These are phyloP conservation scores for Beaufortia kweichowensis DNA, from an alignment of 2,113 vertebrate genomes.

Conservation along the genomic window DNA sequence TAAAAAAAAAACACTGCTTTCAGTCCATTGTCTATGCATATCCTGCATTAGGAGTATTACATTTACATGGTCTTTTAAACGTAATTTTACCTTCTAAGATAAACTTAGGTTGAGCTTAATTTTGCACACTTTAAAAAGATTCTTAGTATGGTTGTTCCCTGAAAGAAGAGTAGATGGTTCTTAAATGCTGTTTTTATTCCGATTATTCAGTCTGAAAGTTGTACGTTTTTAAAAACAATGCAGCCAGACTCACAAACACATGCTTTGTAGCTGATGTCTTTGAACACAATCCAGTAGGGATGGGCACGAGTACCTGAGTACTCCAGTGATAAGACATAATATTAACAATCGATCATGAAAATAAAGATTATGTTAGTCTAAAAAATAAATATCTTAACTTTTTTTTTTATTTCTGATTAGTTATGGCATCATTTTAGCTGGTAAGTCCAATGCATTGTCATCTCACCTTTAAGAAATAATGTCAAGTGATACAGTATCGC, in stretches of 20 bases:
- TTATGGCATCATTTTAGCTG: too few species aligned
- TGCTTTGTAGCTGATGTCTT: neutral
- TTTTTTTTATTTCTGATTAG: too few species aligned
- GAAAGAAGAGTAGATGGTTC: slow-evolving; percentile 52
- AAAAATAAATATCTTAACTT: too few species aligned
- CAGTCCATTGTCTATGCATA: slow-evolving; percentile 41
- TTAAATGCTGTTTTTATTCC: neutral
- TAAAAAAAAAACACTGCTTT: slow-evolving; percentile 44
- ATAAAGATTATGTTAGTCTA: too few species aligned
- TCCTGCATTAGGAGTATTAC: slow-evolving; percentile 19
- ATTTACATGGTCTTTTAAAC: slow-evolving; percentile 33
- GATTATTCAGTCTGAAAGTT: neutral
- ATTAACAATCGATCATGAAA: too few species aligned
- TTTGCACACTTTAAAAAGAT: slow-evolving; percentile 72
- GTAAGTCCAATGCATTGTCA: too few species aligned
- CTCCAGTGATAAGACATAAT: too few species aligned
- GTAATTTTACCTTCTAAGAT: slow-evolving; percentile 16
- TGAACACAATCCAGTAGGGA: slow-evolving; percentile 31
- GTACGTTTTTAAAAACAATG: neutral
- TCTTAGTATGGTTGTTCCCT: slow-evolving; percentile 70
- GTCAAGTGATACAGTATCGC: too few species aligned
- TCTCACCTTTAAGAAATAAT: too few species aligned
- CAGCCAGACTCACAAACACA: neutral
- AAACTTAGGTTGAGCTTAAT: slow-evolving; percentile 64
- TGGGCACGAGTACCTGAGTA: too few species aligned